Evolutionary conservation across 1,140 invertebrate species (phyloP).

Genomic region (Zaprionus vittiger): DNA sequence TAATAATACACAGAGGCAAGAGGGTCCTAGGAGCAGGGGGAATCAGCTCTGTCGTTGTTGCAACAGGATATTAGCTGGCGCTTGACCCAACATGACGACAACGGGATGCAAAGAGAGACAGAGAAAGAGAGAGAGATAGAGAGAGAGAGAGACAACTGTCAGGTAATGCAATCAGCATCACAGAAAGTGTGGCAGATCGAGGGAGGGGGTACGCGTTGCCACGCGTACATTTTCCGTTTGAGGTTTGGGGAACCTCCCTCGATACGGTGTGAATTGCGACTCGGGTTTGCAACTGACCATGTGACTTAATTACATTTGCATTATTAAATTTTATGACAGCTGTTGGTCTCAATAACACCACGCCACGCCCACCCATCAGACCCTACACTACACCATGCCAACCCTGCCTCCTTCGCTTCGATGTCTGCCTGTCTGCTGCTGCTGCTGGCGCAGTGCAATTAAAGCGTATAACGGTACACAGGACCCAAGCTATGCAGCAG

Average conservation of each 20-base stretch:
- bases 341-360: constrained; percentile 58
- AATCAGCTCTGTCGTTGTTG: background rate
- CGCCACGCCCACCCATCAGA: constrained; percentile 14
- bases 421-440: background rate
- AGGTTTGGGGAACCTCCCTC: constrained; percentile 29
- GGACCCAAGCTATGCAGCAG: constrained; percentile 19
- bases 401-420: background rate
- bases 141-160: background rate
- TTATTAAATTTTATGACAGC: constrained; percentile 82
- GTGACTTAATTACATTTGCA: constrained; percentile 79
- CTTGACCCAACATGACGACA: background rate
- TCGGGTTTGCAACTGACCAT: constrained; percentile 39
- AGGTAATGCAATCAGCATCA: constrained; percentile 32
- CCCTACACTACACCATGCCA: background rate
- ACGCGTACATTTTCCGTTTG: constrained; percentile 28
- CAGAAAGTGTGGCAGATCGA: constrained; percentile 10
- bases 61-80: constrained; percentile 31
- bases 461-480: constrained; percentile 26
- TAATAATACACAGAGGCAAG: constrained; percentile 24
- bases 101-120: constrained; percentile 1
- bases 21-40: background rate
- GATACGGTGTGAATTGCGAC: constrained; percentile 23
- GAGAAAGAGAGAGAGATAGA: background rate
- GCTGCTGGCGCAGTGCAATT: constrained; percentile 30
- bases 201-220: background rate